phyloP scores from a whole-genome alignment of 1,140 invertebrate genomes.

The Zaprionus africanus region DNA sequence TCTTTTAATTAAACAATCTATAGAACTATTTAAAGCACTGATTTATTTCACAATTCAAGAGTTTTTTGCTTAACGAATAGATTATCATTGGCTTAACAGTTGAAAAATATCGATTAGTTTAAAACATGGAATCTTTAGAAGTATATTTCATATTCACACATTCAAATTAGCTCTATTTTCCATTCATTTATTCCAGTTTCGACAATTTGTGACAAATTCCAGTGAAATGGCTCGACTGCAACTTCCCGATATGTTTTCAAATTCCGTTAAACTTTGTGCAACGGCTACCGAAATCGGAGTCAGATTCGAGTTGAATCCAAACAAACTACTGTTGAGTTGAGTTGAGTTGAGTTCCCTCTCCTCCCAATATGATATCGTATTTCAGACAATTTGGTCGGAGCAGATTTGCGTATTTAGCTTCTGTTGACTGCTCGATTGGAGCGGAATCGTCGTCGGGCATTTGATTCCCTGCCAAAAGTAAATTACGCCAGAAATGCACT shows the following conservation, averaged over 20 bases:
- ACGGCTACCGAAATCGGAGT: conserved; percentile 39
- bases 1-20: too few species aligned
- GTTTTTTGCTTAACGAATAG: too few species aligned
- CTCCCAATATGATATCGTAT: conserved; percentile 60
- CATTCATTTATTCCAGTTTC: neutral
- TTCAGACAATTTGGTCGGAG: conserved; percentile 48
- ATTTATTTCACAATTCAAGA: too few species aligned
- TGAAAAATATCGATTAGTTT: too few species aligned
- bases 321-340: conserved; percentile 37
- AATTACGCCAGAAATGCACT: conserved; percentile 58
- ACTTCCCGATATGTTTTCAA: neutral
- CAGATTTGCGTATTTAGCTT: conserved; percentile 55
- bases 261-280: conserved; percentile 40
- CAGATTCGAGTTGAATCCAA: conserved; percentile 12
- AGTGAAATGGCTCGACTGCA: neutral
- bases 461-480: conserved; percentile 19
- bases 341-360: neutral
- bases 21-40: too few species aligned
- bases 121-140: too few species aligned
- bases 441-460: conserved; percentile 11
- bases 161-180: too few species aligned
- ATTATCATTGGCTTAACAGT: too few species aligned
- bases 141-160: too few species aligned
- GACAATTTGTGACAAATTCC: neutral
- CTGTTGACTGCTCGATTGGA: conserved; percentile 61